phyloP scores from a whole-genome alignment of 2,113 vertebrate species.

The Misgurnus anguillicaudatus region DNA sequence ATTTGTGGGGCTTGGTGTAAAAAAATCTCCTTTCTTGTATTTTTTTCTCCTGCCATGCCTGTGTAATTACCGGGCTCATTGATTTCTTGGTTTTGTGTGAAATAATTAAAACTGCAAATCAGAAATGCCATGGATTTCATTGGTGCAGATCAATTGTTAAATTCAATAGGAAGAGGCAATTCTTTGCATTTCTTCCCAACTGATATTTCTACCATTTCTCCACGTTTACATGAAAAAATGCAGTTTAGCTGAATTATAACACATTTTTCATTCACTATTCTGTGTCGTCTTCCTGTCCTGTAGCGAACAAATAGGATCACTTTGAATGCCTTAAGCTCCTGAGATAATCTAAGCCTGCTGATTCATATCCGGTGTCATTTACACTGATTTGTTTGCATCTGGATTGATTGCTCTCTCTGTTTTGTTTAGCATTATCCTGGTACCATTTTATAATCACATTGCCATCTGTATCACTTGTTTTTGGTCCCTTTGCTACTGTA shows the following conservation, averaged over 20 bases:
- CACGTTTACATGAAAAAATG: conserved; percentile 15
- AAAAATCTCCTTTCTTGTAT: conserved; percentile 26
- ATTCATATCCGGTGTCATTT: conserved; percentile 42
- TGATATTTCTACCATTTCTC: conserved; percentile 40
- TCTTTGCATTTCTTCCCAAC: conserved; percentile 40
- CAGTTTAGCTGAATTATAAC: too few species aligned
- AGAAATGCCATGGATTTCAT: conserved; percentile 45
- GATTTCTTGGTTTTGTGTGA: conserved; percentile 54
- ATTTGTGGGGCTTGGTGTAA: conserved; percentile 35
- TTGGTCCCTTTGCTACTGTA: background rate
- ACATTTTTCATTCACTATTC: conserved; percentile 38
- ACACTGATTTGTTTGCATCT: conserved; percentile 41
- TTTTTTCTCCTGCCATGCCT: conserved; percentile 36
- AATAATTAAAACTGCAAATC: conserved; percentile 62
- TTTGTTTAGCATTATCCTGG: conserved; percentile 16
- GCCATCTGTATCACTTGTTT: conserved; percentile 23
- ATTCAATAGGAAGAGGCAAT: conserved; percentile 35
- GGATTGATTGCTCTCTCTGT: background rate
- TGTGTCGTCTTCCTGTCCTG: conserved; percentile 47
- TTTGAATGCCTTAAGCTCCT: conserved; percentile 43
- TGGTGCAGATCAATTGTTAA: conserved; percentile 47
- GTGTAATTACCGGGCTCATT: conserved; percentile 50
- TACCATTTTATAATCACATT: conserved; percentile 28
- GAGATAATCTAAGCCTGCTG: conserved; percentile 46
- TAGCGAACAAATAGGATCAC: conserved; percentile 45